Base-by-base conservation (phyloP, 1,140 invertebrate genomes). In the Dryas iulia region DNA sequence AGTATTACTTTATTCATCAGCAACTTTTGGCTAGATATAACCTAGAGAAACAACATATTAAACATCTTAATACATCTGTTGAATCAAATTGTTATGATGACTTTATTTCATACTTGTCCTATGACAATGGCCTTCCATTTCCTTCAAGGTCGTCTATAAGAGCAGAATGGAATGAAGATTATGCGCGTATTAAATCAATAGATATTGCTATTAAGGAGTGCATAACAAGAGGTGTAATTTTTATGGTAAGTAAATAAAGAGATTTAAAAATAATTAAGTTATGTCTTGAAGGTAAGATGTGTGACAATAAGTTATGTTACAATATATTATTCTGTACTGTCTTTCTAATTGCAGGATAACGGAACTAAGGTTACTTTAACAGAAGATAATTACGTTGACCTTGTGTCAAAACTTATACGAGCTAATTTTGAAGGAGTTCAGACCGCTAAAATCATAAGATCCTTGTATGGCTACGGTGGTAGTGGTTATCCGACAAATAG, bases 21-120 rank as follows among this genome's bases (percentile, higher is more conserved):
- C 94, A 95, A 72, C 57, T 95, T 4, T 79, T 95, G 69, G 91
- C 94, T 23, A 93, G 95, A 76, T 95, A 95, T 83, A 93, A 93
- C 74, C 83, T 96, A 78, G 95, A 96, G 86, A 94, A 94, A 77
- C 80, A 94, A 71, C 77, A 87, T 71, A 69, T 81, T 25, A 70
- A 69, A 60, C 56, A 72, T 6, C 62, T 57, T 21, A 75, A 79
- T 64, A 33, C 58, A 57, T 67, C 64, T 54, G 57, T 57, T 30
- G 56, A 72, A 62, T 33, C 61, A 62, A 75, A 81, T 21, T 84
- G 86, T 53, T 76, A 78, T 21, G 69, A 71, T 57, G 74, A 84
- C 64, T 89, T 77, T 33, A 75, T 83, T 54, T 83, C 89, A 12
- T 81, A 86, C 71, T 72, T 91, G 23, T 65, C 78, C 14, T 83